Evolutionary conservation across 2,888 invertebrate species (phyloP).

Genomic region (Bombylius discolor): DNA sequence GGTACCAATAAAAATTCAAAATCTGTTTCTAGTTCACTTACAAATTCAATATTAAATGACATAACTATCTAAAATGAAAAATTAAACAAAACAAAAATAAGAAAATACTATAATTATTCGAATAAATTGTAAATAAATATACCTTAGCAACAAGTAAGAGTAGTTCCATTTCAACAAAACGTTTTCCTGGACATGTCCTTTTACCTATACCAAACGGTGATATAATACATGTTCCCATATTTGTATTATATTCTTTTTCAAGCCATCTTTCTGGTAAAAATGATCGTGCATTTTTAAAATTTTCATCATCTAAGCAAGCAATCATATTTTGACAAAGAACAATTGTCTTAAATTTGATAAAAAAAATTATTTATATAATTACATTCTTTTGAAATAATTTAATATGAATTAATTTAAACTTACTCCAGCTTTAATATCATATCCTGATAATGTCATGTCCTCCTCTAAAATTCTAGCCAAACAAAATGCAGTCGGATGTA

Average conservation of each 20-base stretch:
- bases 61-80: constrained; percentile 45
- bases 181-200: constrained; percentile 72
- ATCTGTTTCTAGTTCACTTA: constrained; percentile 55
- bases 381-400: too few species aligned
- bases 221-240: constrained; percentile 48
- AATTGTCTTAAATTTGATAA: constrained; percentile 44
- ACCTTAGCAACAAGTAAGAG: constrained; percentile 63
- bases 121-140: constrained; percentile 10
- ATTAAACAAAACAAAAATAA: neutral
- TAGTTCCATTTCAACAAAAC: constrained; percentile 67
- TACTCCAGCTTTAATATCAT: constrained; percentile 58
- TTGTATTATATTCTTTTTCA: constrained; percentile 33
- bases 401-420: constrained; percentile 21
- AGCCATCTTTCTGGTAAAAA: constrained; percentile 73
- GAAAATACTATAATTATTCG: neutral
- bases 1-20: constrained; percentile 74
- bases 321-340: constrained; percentile 70
- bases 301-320: constrained; percentile 61
- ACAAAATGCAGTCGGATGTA: constrained; percentile 61
- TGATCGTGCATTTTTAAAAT: constrained; percentile 56
- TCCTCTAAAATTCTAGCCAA: constrained; percentile 63
- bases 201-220: constrained; percentile 70
- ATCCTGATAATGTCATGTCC: constrained; percentile 55
- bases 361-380: too few species aligned
- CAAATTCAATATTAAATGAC: constrained; percentile 55